Conservation (phyloP, 1,140 invertebrate species). For the Drosophila persimilis region DNA sequence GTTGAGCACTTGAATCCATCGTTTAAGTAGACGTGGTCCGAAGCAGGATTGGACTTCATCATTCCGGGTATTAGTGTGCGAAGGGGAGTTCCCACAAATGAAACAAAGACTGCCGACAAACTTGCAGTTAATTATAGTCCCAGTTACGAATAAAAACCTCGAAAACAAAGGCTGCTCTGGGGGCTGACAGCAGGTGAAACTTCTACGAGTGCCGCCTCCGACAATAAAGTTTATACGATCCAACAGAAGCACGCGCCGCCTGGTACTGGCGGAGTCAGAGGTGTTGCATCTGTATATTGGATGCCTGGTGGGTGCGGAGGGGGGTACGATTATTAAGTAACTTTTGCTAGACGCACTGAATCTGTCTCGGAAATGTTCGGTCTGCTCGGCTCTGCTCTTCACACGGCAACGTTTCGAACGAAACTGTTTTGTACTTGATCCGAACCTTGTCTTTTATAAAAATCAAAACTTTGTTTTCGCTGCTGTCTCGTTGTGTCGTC, state of each 20-base stretch:
- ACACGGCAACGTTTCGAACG: constrained; percentile 60
- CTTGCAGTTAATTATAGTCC: constrained; percentile 9
- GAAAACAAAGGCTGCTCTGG: no score
- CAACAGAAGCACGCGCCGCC: no score
- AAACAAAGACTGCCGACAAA: constrained; percentile 19
- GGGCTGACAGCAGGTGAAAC: no score
- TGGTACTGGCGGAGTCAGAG: background rate
- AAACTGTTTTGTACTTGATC: constrained; percentile 75
- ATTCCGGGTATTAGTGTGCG: constrained; percentile 7
- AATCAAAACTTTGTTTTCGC: constrained; percentile 58
- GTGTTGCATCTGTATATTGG: constrained; percentile 9
- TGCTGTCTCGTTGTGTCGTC: constrained; percentile 29
- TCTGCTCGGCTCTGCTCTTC: constrained; percentile 40
- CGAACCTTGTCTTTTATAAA: constrained; percentile 77
- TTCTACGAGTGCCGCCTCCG: no score
- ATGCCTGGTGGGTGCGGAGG: background rate
- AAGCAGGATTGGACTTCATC: constrained; percentile 74
- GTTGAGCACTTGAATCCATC: constrained; percentile 78
- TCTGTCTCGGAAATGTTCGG: constrained; percentile 24
- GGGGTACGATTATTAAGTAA: background rate
- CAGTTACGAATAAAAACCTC: no score
- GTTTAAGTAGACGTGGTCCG: constrained; percentile 78
- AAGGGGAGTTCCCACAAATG: background rate
- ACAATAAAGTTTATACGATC: no score
- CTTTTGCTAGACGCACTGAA: background rate